Base-by-base conservation (phyloP, 2,797 vertebrate species). In the Coranthus polyacanthus region DNA sequence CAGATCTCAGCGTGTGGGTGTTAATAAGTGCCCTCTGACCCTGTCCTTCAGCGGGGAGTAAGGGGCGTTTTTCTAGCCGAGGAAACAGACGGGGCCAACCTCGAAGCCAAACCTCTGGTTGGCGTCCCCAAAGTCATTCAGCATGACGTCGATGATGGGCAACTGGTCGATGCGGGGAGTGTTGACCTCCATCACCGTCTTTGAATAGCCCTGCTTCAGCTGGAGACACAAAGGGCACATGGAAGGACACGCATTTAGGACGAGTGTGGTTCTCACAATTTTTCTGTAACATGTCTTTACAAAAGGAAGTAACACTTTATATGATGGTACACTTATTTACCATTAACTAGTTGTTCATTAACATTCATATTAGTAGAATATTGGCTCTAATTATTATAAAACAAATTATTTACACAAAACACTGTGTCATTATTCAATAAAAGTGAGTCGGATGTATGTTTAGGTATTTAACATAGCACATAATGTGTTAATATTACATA, bases 71-170 rank as follows among this genome's bases (percentile, higher is more conserved):
- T 81, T 92, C 95, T 96, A 99, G 92, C 98, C 98, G 70, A 97
- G 95, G 92, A 99, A 99, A 88, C 98, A 99, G 90, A 96, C 96
- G n/a, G 97, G 92, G 79, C 98, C 96, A 24, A 99, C 95, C 95
- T 99, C 97, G 80, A 99, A 99, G 92, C 98, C 97, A 89, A 99
- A 99, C 90, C 97, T 96, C 94, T 99, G 97, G 92, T 96, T 97
- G 84, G 96, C 94, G 70, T 98, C 96, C 71, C 98, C 98, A 93
- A 99, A 99, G 95, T 99, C 98, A 94, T 96, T 99, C 88, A 99
- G 94, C 97, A 99, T 98, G 87, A 99, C 95, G 79, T 99, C 97
- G 57, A 98, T 95, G 84, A 99, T 94, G 80, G 98, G 98, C 68
- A 99, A 90, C 93, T 99, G 98, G 89, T 99, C 97, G 79, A 98